Evolutionary conservation across 1,140 invertebrate genomes (phyloP).

Genomic region (Euura lappo): DNA sequence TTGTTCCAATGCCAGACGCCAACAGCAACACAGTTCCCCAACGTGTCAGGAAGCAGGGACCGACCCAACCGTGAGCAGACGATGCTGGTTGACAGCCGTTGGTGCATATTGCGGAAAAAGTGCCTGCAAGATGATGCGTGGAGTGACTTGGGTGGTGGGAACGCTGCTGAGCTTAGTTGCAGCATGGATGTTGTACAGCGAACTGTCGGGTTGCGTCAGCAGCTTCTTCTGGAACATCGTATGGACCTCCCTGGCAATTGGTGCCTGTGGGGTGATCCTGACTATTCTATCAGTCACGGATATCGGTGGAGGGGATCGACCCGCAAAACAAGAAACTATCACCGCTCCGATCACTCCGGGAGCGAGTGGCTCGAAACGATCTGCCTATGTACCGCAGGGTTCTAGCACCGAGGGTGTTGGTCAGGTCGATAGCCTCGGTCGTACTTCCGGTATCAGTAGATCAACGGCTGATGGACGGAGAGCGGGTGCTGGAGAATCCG

Average conservation of each 20-base stretch:
- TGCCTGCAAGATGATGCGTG: not conserved
- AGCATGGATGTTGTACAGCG: slow-evolving; percentile 22
- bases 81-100: not conserved
- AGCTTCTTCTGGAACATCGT: slow-evolving; percentile 22
- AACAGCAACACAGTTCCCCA: not conserved
- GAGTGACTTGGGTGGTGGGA: not conserved
- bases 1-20: not conserved
- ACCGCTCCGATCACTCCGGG: not conserved
- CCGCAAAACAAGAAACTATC: not conserved
- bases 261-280: slow-evolving; percentile 10
- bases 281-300: not conserved
- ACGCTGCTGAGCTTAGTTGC: not conserved
- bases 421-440: not conserved
- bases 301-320: not conserved
- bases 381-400: not conserved
- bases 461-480: not conserved
- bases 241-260: slow-evolving; percentile 18
- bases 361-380: not conserved
- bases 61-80: not conserved
- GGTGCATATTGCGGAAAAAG: not conserved
- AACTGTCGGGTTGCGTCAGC: slow-evolving; percentile 18
- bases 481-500: not conserved
- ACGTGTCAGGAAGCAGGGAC: not conserved
- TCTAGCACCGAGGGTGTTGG: not conserved
- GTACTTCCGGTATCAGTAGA: not conserved